Evolutionary conservation across 2,888 invertebrate genomes (phyloP).

Genomic region (Cylindroiulus punctatus): DNA sequence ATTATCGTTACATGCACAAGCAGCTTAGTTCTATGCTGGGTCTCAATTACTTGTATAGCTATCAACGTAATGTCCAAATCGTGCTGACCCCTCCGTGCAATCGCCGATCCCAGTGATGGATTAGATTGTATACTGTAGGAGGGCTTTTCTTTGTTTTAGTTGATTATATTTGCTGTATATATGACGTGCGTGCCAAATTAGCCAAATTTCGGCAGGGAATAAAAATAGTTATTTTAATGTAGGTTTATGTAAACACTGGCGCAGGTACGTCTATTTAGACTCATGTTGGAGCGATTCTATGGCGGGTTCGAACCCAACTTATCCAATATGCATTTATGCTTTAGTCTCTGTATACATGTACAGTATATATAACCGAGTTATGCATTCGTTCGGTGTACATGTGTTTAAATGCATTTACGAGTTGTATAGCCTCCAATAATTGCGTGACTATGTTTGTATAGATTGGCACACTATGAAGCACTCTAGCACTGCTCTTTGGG

Average conservation of each 20-base stretch:
- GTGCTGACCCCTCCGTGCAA: neutral
- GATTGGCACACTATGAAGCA: neutral
- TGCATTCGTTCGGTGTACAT: neutral
- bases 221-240: neutral
- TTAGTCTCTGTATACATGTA: neutral
- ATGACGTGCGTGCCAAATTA: conserved; percentile 42
- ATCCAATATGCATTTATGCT: neutral
- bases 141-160: conserved; percentile 36
- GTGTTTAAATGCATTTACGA: neutral
- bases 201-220: neutral
- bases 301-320: neutral
- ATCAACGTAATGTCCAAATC: neutral
- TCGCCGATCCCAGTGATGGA: neutral
- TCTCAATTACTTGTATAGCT: too few relatives aligned
- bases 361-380: neutral
- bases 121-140: conserved; percentile 33
- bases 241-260: neutral
- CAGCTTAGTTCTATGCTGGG: too few relatives aligned
- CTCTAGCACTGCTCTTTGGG: neutral
- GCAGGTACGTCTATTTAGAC: neutral
- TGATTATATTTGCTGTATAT: conserved; percentile 29
- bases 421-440: neutral
- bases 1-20: too few relatives aligned
- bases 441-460: neutral
- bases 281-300: neutral